Evolutionary conservation across 2,113 vertebrate genomes (phyloP).

Genomic region (Phoenicopterus ruber): DNA sequence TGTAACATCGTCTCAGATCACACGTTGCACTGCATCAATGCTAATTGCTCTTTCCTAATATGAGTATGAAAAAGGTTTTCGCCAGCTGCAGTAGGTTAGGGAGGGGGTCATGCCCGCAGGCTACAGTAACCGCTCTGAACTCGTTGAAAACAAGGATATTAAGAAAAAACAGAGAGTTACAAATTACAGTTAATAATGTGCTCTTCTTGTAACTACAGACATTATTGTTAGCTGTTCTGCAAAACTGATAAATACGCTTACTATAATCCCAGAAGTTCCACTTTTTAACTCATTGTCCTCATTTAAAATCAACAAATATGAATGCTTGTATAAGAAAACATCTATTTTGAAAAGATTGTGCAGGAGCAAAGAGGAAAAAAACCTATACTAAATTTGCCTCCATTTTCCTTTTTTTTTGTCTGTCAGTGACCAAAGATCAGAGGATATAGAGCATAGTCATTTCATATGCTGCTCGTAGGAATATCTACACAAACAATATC

Average conservation of each 20-base stretch:
- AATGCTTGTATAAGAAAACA: not conserved
- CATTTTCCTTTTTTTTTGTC: not conserved
- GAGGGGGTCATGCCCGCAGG: not conserved
- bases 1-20: not conserved
- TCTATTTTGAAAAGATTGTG: not conserved
- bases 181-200: not conserved
- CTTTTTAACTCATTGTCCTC: not conserved
- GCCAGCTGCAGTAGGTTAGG: not conserved
- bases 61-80: not conserved
- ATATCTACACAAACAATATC: not conserved
- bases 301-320: not conserved
- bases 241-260: not conserved
- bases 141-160: slow-evolving; percentile 3
- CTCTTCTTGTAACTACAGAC: slow-evolving; percentile 7
- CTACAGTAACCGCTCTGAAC: not conserved
- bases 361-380: not conserved
- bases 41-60: slow-evolving; percentile 1
- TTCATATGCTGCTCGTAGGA: not conserved
- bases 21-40: not conserved
- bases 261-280: not conserved
- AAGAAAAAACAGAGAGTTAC: not conserved
- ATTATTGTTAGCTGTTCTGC: not conserved
- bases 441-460: not conserved
- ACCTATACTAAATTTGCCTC: not conserved
- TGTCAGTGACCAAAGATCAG: not conserved